A percentile compares a stretch with the other conserved stretches of the same genome.
These are phyloP conservation scores for Peromyscus leucopus DNA, from an alignment of 2,113 vertebrate genomes.

Conservation along the genomic window DNA sequence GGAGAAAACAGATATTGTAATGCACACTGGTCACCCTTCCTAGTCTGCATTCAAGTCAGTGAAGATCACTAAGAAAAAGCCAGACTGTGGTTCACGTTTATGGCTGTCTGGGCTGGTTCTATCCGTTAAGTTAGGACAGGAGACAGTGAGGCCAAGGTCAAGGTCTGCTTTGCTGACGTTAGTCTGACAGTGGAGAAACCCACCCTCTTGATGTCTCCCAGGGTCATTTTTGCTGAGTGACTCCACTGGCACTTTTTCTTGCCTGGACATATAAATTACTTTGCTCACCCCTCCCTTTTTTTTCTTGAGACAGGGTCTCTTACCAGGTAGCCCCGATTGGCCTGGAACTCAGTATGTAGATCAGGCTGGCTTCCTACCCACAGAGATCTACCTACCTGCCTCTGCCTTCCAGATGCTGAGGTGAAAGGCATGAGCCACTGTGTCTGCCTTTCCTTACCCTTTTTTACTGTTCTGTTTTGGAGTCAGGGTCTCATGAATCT, in stretches of 20 bases:
- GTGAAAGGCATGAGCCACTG: neutral
- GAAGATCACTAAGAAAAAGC: constrained; percentile 23
- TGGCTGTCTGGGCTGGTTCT: neutral
- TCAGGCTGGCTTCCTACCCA: neutral
- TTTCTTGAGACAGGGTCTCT: neutral
- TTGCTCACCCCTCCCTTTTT: neutral
- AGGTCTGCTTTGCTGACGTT: constrained; percentile 58
- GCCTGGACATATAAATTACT: neutral
- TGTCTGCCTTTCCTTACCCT: neutral
- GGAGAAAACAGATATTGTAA: constrained; percentile 37
- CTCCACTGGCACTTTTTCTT: neutral
- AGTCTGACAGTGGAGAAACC: constrained; percentile 35
- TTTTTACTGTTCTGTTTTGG: neutral
- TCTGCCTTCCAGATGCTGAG: neutral
- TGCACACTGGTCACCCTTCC: neutral
- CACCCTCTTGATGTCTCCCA: neutral
- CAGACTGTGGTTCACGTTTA: neutral
- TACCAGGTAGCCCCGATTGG: neutral
- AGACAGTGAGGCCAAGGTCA: constrained; percentile 46
- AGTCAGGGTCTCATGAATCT: neutral
- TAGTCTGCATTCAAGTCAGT: neutral
- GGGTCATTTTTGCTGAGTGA: neutral
- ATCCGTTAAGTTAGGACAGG: constrained; percentile 49
- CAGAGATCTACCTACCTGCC: neutral
- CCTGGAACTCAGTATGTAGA: neutral